Base-by-base conservation (phyloP, 1,140 invertebrate species). In the Hyles euphorbiae region DNA sequence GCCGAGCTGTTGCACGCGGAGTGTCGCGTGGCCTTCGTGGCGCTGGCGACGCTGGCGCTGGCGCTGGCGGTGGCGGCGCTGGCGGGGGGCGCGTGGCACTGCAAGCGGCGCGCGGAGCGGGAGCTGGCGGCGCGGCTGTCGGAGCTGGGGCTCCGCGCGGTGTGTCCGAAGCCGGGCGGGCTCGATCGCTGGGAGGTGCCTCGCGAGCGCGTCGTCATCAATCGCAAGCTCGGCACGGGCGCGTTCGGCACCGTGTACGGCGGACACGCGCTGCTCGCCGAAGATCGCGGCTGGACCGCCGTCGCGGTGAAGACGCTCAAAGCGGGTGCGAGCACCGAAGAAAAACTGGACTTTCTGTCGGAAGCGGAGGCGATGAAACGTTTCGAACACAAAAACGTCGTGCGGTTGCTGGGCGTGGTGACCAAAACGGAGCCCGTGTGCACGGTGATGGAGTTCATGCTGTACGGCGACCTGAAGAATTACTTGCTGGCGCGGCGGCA, bases 331-430 rank as follows among this genome's bases (percentile, higher is more conserved):
- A 91, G 92, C 1, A 93, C 92, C 6, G 96, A 97, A 70, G 94
- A 97, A 75, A 97, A 97, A 78, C 84, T 97, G n/a, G 96, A 98
- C 79, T 98, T 98, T 70, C 88, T 98, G 11, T 94, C 94, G 53
- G 97, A 98, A 81, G 96, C 96, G 0, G 96, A 97, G 77, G 93
- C 96, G 22, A 98, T 98, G 95, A 98, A 98, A 74, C 90, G 94
- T 50, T 96, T 98, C 76, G 93, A 61, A 6, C 83, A 86, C 53
- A 63, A 73, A n/a, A 74, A 83, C 53, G 60, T 86, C 2, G 72
- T 86, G 22, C 68, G 70, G n/a, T 68, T 85, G 1, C 58, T 79
- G 12, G 81, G 81, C 7, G 76, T 86, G 8, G 81, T 81, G 46
- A 50, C 78, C 33, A 61, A 57, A 10, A 69, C 65, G 1, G 82